These are phyloP conservation scores for Vandiemenella viatica DNA, from an alignment of 2,888 invertebrate species.

Conservation along the genomic window DNA sequence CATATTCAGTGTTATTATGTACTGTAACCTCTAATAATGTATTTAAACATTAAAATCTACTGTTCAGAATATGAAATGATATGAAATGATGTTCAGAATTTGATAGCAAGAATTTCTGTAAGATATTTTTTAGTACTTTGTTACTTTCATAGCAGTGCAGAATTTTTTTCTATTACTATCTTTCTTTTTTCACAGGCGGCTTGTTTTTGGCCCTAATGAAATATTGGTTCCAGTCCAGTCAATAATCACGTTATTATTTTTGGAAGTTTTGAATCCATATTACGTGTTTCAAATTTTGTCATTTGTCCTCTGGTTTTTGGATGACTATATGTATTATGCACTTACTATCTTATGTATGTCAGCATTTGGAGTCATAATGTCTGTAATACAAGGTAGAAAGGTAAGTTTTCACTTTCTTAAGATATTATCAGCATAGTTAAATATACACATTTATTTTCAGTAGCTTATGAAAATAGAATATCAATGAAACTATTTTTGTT, in stretches of 20 bases:
- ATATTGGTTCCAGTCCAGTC: conserved; percentile 67
- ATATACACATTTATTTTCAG: no score
- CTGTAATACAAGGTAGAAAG: conserved; percentile 70
- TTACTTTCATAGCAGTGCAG: no score
- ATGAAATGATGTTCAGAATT: no score
- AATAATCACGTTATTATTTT: conserved; percentile 50
- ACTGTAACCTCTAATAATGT: no score
- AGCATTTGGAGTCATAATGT: conserved; percentile 61
- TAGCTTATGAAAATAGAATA: neutral
- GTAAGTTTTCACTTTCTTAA: no score
- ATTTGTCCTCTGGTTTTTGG: conserved; percentile 74
- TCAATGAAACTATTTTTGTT: neutral
- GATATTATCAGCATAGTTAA: no score
- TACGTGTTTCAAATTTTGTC: conserved; percentile 92
- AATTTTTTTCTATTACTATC: no score
- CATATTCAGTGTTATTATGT: no score
- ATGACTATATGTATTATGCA: conserved; percentile 82
- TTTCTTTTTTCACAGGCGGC: conserved; percentile 34
- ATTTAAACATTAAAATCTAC: no score
- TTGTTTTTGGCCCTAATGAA: conserved; percentile 71
- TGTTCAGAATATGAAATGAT: no score
- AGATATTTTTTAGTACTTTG: no score
- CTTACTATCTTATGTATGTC: conserved; percentile 74
- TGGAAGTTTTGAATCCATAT: conserved; percentile 85
- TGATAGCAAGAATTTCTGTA: no score